phyloP scores from a whole-genome alignment of 2,888 invertebrate species.

The Chalcis sispes region DNA sequence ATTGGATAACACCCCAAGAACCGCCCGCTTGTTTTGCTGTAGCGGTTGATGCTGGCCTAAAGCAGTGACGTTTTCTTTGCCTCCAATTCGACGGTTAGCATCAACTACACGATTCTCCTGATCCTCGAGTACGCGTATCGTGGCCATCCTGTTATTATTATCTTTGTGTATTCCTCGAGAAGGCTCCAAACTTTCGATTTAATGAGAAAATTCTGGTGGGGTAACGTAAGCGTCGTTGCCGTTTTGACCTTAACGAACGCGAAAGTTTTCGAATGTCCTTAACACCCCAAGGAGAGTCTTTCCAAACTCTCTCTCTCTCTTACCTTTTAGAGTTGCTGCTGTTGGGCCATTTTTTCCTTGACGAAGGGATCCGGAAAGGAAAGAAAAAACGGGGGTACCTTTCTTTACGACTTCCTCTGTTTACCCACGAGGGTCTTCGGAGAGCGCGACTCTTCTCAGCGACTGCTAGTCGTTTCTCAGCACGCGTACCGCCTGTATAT shows the following conservation, averaged over 20 bases:
- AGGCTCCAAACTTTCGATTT: too few species aligned
- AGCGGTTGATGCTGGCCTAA: slow-evolving; percentile 54
- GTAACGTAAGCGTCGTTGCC: not conserved
- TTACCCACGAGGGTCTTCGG: slow-evolving; percentile 14
- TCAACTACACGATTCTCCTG: slow-evolving; percentile 82
- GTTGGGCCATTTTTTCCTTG: slow-evolving; percentile 17
- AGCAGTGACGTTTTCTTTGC: slow-evolving; percentile 78
- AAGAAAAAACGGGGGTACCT: not conserved
- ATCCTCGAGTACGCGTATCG: slow-evolving; percentile 86
- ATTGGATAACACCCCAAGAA: slow-evolving; percentile 81
- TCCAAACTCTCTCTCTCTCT: slow-evolving; percentile 1
- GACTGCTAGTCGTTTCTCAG: slow-evolving; percentile 1
- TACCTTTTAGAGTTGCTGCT: not conserved
- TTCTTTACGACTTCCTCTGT: not conserved
- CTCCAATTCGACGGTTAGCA: slow-evolving; percentile 63
- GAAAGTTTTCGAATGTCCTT: too few species aligned
- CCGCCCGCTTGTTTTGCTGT: slow-evolving; percentile 79
- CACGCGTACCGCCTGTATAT: too few species aligned
- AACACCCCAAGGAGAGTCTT: slow-evolving; percentile 28
- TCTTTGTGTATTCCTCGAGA: not conserved
- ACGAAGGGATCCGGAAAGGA: not conserved
- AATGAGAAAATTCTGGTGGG: not conserved
- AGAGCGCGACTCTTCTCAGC: slow-evolving; percentile 28
- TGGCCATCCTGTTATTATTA: slow-evolving; percentile 70
- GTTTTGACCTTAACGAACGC: too few species aligned